These are phyloP conservation scores for Agrochola circellaris DNA, from an alignment of 2,888 invertebrate genomes.

Conservation along the genomic window DNA sequence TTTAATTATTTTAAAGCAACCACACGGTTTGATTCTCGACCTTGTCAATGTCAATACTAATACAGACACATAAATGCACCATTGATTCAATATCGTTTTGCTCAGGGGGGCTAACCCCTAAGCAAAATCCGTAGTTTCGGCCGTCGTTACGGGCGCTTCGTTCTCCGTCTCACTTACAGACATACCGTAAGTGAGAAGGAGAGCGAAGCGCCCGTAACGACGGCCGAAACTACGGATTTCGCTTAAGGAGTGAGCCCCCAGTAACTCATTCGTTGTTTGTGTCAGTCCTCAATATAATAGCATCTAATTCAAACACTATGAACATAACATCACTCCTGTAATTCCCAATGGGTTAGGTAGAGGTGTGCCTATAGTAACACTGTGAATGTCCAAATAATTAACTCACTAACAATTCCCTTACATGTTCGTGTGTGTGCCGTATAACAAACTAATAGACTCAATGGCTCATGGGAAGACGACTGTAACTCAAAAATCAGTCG, in stretches of 20 bases:
- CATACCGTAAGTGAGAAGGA: too few relatives aligned
- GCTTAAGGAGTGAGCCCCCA: too few relatives aligned
- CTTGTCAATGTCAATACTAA: not conserved
- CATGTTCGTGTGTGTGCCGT: slow-evolving; percentile 68
- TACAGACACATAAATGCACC: not conserved
- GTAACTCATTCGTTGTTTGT: too few relatives aligned
- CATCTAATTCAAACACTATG: slow-evolving; percentile 8
- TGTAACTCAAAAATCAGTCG: slow-evolving; percentile 84
- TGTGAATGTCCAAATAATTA: slow-evolving; percentile 35
- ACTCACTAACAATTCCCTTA: slow-evolving; percentile 66
- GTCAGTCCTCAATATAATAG: not conserved
- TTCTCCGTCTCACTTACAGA: too few relatives aligned
- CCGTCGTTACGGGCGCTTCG: too few relatives aligned
- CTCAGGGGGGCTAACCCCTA: too few relatives aligned
- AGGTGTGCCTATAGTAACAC: not conserved
- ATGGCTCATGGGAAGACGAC: slow-evolving; percentile 69
- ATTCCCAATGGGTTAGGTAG: too few relatives aligned
- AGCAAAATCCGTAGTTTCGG: too few relatives aligned
- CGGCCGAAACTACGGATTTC: too few relatives aligned
- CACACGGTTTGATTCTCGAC: not conserved
- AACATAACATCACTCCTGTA: not conserved
- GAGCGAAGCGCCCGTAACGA: too few relatives aligned
- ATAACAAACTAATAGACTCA: slow-evolving; percentile 81
- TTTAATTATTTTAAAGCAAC: not conserved
- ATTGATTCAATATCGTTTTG: not conserved